Base-by-base conservation (phyloP, 1,140 invertebrate species). In the Drosophila willistoni region DNA sequence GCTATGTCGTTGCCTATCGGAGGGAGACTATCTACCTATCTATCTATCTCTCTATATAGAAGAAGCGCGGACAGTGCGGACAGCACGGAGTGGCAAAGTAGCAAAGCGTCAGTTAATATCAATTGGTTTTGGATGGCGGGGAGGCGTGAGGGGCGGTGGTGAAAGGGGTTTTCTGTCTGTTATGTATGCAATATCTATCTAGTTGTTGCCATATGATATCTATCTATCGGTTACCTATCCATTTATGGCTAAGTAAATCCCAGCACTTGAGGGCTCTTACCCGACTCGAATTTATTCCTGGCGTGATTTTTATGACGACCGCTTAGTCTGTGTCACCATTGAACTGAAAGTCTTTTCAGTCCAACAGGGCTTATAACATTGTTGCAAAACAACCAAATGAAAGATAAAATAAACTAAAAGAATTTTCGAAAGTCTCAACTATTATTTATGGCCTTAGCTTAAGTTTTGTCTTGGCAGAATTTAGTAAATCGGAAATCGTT, bases 221-320 rank as follows among this genome's bases (percentile, higher is more conserved):
- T 47, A 47, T 47, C 44, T 47, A 47, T 19, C 44, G 44, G 44
- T 51, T 62, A 42, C 62, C 68, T 39, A 70, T 70, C 36, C 36
- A 39, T 89, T 91, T 91, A 91, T 90, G 85, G 82, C 77, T 91
- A 90, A 91, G 86, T 84, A 81, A 91, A 91, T 91, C 90, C 90
- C 82, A 71, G 14, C 77, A 91, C 90, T 91, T 81, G 85, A 90
- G 54, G 70, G 47, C 54, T 68, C 47, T 77, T 64, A 36, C 64
- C 64, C 60, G 29, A 44, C n/a, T 19, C 33, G 47, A 29, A 17
- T 51, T 22, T 51, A 51, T 51, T 51, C 44, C 44, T 51, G 44
- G 44, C 44, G 81, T 91, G 89, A 91, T 90, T 91, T 91, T 91
- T 91, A 91, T 91, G 89, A 85, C 76, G 73, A 56, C 34, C 60